Evolutionary conservation across 1,140 invertebrate species (phyloP), one percentile per base, ranked within the genome.

Genomic region (Drosophila ananassae): DNA sequence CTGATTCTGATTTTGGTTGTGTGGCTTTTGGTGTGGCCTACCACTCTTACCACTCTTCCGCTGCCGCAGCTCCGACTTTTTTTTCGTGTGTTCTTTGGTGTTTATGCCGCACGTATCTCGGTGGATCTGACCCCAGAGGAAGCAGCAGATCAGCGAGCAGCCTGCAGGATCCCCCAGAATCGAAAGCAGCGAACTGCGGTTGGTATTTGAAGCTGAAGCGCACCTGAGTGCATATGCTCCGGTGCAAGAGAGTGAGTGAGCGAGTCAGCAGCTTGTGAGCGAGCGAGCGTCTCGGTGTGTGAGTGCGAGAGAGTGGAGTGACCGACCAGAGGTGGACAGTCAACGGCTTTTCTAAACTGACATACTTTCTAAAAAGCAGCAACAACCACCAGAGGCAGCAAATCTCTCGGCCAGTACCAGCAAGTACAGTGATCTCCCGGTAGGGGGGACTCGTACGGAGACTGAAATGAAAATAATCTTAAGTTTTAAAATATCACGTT

Each of bases 331-430:
- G 41, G 73, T 82, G 78, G 84, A 73, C 83, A 79, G 84, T 89
- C 75, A 77, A 89, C 76, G 83, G 79, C 84, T 89, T 87, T 89
- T 89, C 75, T 79, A 89, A 89, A 89, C 77, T 87, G 83, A 89
- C 83, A 87, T 87, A 87, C 83, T 87, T 87, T 87, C 83, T 87
- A 89, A 89, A 89, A 89, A 77, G 69, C 57, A 83, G 62, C 64
- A 73, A 56, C 72, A 67, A 68, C 24, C 25, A 74, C 59, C 58
- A 69, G 50, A 59, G 79, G 47, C 74, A 72, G 61, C 59, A 75
- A 74, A 79, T 77, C 56, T 77, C 56, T 47, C 56, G 63, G 71
- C 69, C 62, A 82, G 56, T 10, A 22, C 28, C 28, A 34, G 47
- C 60, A 51, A 64, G 59, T 51, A 67, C 63, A 67, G 63, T 67